phyloP scores from a whole-genome alignment of 2,113 vertebrate species.

The Scalopus aquaticus region DNA sequence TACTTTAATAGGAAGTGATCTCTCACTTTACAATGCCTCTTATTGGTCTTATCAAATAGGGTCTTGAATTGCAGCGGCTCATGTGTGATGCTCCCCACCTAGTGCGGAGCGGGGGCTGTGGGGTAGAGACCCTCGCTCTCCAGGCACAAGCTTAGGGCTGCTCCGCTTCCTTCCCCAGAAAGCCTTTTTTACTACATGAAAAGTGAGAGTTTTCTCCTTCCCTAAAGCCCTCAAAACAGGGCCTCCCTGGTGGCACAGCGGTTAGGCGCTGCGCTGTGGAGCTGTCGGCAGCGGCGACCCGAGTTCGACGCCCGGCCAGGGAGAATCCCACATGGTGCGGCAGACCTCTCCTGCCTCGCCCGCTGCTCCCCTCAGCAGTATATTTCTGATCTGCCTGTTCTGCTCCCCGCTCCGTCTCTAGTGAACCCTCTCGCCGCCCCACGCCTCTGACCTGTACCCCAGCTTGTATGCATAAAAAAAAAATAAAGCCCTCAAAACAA shows the following conservation, averaged over 20 bases:
- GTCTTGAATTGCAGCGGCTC: not conserved
- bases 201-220: not conserved
- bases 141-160: not conserved
- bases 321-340: no score
- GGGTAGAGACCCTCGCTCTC: not conserved
- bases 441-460: no score
- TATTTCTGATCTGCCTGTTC: no score
- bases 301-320: no score
- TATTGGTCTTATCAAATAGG: not conserved
- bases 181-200: not conserved
- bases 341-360: no score
- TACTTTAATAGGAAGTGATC: not conserved
- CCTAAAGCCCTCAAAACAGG: not conserved
- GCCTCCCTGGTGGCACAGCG: no score
- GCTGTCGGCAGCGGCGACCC: no score
- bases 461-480: no score
- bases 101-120: not conserved
- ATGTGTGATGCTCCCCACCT: not conserved
- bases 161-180: not conserved
- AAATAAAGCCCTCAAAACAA: not conserved
- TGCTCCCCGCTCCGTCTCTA: no score
- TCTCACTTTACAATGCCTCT: not conserved
- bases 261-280: no score
- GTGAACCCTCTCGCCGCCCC: no score
- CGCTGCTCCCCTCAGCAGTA: no score